These are phyloP conservation scores for Diphyllodes magnificus DNA, from an alignment of 2,113 vertebrate species.

Conservation along the genomic window DNA sequence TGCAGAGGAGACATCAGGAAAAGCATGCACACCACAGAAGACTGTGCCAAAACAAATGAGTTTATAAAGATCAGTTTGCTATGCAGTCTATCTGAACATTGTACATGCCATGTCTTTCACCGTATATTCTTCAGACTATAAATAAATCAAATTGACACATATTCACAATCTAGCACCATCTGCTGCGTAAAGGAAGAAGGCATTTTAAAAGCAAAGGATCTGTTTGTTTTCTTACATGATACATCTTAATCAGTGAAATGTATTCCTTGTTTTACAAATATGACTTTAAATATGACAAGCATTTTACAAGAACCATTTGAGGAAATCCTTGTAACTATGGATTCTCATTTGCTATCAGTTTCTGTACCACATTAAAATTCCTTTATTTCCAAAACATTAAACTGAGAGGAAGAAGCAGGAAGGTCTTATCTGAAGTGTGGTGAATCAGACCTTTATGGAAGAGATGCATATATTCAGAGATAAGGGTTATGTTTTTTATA, in stretches of 20 bases:
- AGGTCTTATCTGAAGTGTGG: neutral
- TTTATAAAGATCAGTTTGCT: conserved; percentile 18
- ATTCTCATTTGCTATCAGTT: neutral
- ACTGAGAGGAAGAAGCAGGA: neutral
- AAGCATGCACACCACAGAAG: neutral
- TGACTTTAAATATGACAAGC: neutral
- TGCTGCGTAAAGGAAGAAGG: conserved; percentile 13
- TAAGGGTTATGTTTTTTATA: neutral
- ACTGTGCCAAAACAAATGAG: conserved; percentile 34
- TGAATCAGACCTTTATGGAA: neutral
- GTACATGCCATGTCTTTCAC: conserved; percentile 43
- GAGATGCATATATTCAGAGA: neutral
- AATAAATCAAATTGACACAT: conserved; percentile 59
- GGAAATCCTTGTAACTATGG: neutral
- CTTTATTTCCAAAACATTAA: neutral
- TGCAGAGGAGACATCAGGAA: neutral
- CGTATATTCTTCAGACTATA: neutral
- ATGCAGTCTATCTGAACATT: conserved; percentile 12
- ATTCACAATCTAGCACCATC: conserved; percentile 66
- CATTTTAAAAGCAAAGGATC: conserved; percentile 8
- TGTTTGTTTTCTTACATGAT: neutral
- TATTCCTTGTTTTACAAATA: neutral
- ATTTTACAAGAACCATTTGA: neutral
- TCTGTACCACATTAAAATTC: neutral
- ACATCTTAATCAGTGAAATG: neutral